phyloP scores from a whole-genome alignment of 2,113 vertebrate species.

The Caranx melampygus region DNA sequence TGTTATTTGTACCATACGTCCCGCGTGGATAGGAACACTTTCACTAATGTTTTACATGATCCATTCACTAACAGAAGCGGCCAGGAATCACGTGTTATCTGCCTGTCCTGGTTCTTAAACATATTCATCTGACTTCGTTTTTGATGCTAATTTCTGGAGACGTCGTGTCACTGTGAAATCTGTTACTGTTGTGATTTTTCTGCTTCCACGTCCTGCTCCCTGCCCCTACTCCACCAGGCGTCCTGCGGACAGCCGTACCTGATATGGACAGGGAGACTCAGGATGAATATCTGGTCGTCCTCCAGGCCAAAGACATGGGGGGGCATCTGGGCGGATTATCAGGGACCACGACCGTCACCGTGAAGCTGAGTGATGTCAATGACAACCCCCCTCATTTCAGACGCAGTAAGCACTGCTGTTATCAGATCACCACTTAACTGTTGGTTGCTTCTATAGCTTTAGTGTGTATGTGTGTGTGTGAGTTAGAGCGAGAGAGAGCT shows the following conservation, averaged over 20 bases:
- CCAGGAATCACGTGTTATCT: conserved; percentile 34
- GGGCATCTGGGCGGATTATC: conserved; percentile 91
- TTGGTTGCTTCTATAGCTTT: conserved; percentile 13
- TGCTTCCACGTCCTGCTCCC: neutral
- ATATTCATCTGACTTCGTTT: conserved; percentile 42
- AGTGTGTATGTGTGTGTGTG: conserved; percentile 27
- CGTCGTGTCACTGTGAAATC: conserved; percentile 47
- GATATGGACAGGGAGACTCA: conserved; percentile 92
- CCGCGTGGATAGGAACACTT: conserved; percentile 23
- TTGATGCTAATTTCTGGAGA: conserved; percentile 46
- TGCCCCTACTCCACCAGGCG: conserved; percentile 75
- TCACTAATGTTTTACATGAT: conserved; percentile 9
- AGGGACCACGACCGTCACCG: conserved; percentile 89
- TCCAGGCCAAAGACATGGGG: conserved; percentile 94
- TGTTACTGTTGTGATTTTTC: conserved; percentile 42
- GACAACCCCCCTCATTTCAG: conserved; percentile 87
- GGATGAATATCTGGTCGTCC: conserved; percentile 89
- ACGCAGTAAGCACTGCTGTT: conserved; percentile 77
- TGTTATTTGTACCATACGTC: conserved; percentile 38
- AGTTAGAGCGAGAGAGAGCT: neutral
- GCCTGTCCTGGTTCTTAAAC: conserved; percentile 34
- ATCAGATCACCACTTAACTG: conserved; percentile 46
- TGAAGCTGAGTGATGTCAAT: conserved; percentile 87
- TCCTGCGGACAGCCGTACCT: conserved; percentile 88
- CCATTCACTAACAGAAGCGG: conserved; percentile 12